These are phyloP conservation scores for Rhyacichthys aspro DNA, from an alignment of 2,797 vertebrate species.

Conservation along the genomic window DNA sequence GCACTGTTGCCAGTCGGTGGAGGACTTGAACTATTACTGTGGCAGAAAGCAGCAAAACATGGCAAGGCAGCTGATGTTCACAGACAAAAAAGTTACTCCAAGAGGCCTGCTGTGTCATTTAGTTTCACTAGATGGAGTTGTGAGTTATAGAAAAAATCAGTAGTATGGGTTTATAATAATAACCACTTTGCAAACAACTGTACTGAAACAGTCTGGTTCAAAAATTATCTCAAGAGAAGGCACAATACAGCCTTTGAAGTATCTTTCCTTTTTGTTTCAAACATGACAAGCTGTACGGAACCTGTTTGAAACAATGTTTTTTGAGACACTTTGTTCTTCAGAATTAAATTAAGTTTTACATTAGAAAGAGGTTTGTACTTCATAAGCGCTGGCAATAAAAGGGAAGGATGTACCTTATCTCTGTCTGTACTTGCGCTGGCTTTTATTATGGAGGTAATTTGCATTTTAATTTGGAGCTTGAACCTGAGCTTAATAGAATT, in stretches of 20 bases:
- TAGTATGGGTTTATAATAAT: conserved; percentile 2
- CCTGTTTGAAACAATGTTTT: conserved; percentile 63
- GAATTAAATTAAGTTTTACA: conserved; percentile 78
- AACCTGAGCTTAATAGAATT: conserved; percentile 84
- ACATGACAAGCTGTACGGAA: conserved; percentile 54
- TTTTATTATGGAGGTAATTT: conserved; percentile 81
- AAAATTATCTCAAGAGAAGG: conserved; percentile 29
- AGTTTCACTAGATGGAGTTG: too few species aligned
- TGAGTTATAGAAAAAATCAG: not conserved
- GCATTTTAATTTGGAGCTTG: conserved; percentile 86
- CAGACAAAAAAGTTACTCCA: too few species aligned
- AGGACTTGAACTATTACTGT: not conserved
- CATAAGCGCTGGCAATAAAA: conserved; percentile 69
- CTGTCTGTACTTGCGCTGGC: conserved; percentile 63
- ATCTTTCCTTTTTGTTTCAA: conserved; percentile 58
- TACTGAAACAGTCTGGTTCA: conserved; percentile 18
- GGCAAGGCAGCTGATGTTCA: not conserved
- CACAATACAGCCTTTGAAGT: conserved; percentile 47
- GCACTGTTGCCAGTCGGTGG: not conserved
- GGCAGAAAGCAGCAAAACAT: not conserved
- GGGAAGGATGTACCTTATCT: conserved; percentile 78
- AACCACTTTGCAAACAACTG: conserved; percentile 6
- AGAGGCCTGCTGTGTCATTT: too few species aligned
- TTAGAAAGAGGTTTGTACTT: conserved; percentile 74
- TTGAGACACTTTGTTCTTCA: conserved; percentile 68